A percentile compares a stretch with the other conserved stretches of the same genome.
phyloP scores from a whole-genome alignment of 2,113 vertebrate genomes.

The Colinus virginianus region DNA sequence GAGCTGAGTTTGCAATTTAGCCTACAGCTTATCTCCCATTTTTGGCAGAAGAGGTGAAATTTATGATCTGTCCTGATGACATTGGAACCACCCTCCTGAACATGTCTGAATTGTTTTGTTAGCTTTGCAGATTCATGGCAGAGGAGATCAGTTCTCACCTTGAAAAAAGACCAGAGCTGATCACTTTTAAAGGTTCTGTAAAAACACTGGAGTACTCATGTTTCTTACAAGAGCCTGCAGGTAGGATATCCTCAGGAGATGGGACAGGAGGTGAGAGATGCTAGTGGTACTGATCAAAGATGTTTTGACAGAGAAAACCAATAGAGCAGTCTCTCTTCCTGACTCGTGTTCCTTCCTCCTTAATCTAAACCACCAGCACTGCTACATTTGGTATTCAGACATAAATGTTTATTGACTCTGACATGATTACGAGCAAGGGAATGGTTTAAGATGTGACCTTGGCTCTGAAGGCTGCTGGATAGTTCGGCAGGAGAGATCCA shows the following conservation, averaged over 20 bases:
- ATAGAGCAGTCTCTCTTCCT: background rate
- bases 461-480: background rate
- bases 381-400: constrained; percentile 38
- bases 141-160: constrained; percentile 25
- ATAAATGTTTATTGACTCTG: constrained; percentile 62
- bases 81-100: constrained; percentile 27
- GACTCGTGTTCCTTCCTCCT: constrained; percentile 15
- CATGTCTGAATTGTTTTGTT: constrained; percentile 26
- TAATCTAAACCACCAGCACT: constrained; percentile 45
- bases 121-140: constrained; percentile 9
- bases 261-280: constrained; percentile 11
- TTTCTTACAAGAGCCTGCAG: background rate
- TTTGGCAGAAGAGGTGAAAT: constrained; percentile 26
- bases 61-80: constrained; percentile 16
- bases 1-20: constrained; percentile 23
- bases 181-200: background rate
- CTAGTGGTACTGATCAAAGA: constrained; percentile 11
- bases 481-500: constrained; percentile 39
- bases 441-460: constrained; percentile 48
- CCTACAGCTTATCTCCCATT: constrained; percentile 29
- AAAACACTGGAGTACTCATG: background rate
- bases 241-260: background rate
- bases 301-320: background rate
- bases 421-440: constrained; percentile 27
- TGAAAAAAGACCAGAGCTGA: constrained; percentile 24